These are phyloP conservation scores for Leucophenga montana DNA, from an alignment of 2,888 invertebrate species.

Conservation along the genomic window DNA sequence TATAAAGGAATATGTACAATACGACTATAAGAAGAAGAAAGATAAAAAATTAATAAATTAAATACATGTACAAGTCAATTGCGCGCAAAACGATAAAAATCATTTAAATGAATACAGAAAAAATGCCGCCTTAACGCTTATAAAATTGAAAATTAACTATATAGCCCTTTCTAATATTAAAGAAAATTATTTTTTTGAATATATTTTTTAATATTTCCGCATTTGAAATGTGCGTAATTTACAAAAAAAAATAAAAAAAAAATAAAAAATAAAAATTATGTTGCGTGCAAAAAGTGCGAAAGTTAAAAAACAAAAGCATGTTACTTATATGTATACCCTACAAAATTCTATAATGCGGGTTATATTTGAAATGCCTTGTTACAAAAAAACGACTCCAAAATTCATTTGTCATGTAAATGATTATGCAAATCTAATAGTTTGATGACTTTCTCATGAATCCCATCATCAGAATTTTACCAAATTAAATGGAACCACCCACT, in stretches of 20 bases:
- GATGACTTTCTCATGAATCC: too few species aligned
- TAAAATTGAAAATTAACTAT: too few species aligned
- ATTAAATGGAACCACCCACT: too few species aligned
- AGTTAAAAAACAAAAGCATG: constrained; percentile 25
- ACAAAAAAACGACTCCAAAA: too few species aligned
- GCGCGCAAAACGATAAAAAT: constrained; percentile 42
- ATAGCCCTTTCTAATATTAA: neutral
- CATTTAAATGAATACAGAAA: constrained; percentile 21
- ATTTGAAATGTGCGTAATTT: constrained; percentile 32
- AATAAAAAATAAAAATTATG: constrained; percentile 17
- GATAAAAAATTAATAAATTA: constrained; percentile 23
- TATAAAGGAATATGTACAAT: constrained; percentile 41
- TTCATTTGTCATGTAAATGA: too few species aligned
- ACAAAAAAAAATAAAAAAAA: constrained; percentile 19
- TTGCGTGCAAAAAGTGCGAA: constrained; percentile 25
- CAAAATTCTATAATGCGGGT: too few species aligned
- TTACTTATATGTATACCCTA: too few species aligned
- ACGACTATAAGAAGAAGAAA: constrained; percentile 39
- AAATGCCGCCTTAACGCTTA: neutral
- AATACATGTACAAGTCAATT: constrained; percentile 46
- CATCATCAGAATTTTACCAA: too few species aligned
- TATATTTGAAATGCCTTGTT: too few species aligned
- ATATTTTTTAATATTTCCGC: constrained; percentile 38
- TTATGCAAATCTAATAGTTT: too few species aligned
- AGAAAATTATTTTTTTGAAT: too few species aligned